phyloP scores from a whole-genome alignment of 2,113 vertebrate genomes.

The Oenanthe melanoleuca region DNA sequence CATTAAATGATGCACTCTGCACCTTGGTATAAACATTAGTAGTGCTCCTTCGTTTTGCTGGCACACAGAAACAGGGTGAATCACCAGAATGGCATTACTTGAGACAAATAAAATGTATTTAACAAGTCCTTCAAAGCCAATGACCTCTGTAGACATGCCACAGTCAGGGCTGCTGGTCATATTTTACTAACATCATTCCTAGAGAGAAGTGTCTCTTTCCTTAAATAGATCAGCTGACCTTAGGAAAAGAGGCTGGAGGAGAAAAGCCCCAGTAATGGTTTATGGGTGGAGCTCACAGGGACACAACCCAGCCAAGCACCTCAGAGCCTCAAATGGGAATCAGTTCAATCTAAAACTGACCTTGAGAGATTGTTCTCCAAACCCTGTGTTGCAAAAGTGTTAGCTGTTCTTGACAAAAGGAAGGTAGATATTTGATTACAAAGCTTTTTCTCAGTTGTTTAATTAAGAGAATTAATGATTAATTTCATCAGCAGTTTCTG shows the following conservation, averaged over 20 bases:
- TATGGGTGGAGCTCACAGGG: not conserved
- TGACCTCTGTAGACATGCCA: not conserved
- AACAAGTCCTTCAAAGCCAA: not conserved
- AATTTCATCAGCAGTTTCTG: slow-evolving; percentile 32
- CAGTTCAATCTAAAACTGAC: not conserved
- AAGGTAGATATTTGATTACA: not conserved
- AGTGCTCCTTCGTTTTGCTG: not conserved
- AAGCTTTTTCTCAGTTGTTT: slow-evolving; percentile 21
- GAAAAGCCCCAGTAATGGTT: not conserved
- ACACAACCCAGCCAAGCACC: not conserved
- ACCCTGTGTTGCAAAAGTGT: not conserved
- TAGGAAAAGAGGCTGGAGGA: not conserved
- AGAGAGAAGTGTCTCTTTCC: not conserved
- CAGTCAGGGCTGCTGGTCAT: not conserved
- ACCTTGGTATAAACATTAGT: not conserved
- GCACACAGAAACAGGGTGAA: not conserved
- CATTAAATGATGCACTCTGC: not conserved
- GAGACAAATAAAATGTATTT: not conserved
- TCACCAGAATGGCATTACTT: not conserved
- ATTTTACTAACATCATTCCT: not conserved
- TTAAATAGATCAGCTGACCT: not conserved
- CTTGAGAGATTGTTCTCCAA: not conserved
- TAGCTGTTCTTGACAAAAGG: not conserved
- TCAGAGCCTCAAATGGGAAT: not conserved
- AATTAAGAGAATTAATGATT: slow-evolving; percentile 46